phyloP scores from a whole-genome alignment of 2,888 invertebrate genomes.

The Pedicia rivosa region DNA sequence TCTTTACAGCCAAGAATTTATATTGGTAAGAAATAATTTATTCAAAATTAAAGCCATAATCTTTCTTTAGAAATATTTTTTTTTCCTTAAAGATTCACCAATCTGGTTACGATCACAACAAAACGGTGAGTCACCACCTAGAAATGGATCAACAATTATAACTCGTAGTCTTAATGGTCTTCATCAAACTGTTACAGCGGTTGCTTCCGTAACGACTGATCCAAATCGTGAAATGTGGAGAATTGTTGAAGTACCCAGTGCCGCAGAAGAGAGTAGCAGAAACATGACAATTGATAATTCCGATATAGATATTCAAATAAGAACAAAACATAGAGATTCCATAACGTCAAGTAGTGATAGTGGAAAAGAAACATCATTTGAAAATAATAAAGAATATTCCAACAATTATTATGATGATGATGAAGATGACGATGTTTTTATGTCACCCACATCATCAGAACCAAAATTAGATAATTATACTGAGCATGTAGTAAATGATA shows the following conservation, averaged over 20 bases:
- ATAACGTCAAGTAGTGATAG: too few species aligned
- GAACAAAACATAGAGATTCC: too few species aligned
- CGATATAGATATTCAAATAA: neutral
- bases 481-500: too few species aligned
- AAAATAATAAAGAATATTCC: too few species aligned
- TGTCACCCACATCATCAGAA: conserved; percentile 12
- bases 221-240: conserved; percentile 34
- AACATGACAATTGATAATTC: neutral
- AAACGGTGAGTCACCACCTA: conserved; percentile 17
- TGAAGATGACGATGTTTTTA: conserved; percentile 21
- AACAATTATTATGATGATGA: conserved; percentile 14
- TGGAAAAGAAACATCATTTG: neutral
- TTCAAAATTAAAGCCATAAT: too few species aligned
- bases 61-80: too few species aligned
- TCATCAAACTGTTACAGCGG: conserved; percentile 29
- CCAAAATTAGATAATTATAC: neutral
- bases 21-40: conserved; percentile 26
- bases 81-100: conserved; percentile 35
- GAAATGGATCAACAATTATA: conserved; percentile 18
- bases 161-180: conserved; percentile 19
- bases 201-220: conserved; percentile 28
- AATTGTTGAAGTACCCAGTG: conserved; percentile 33
- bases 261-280: conserved; percentile 20
- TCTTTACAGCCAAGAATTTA: conserved; percentile 36
- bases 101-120: conserved; percentile 40